Evolutionary conservation across 2,113 vertebrate species (phyloP).

Genomic region (Orientallactaga bullata): DNA sequence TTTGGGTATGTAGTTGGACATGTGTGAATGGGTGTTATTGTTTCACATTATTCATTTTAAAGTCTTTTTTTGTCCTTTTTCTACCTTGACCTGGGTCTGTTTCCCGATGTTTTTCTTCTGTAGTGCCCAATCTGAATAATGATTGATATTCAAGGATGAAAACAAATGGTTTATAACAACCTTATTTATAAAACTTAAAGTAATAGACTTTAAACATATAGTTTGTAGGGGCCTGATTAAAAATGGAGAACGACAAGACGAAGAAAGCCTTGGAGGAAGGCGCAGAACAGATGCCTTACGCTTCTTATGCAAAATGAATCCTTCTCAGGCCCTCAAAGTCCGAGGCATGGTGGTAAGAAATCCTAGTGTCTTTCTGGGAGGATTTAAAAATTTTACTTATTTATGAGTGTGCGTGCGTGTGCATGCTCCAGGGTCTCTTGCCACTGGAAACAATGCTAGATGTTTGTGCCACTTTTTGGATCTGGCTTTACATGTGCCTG

Average conservation of each 20-base stretch:
- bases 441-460: too few species aligned
- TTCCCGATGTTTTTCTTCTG: not conserved
- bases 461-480: too few species aligned
- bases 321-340: slow-evolving; percentile 96
- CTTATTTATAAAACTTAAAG: slow-evolving; percentile 49
- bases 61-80: not conserved
- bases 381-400: too few species aligned
- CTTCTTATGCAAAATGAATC: slow-evolving; percentile 98
- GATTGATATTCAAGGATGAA: slow-evolving; percentile 45
- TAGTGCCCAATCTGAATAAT: not conserved
- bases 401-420: too few species aligned
- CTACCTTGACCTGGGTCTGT: not conserved
- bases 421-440: too few species aligned
- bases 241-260: slow-evolving; percentile 97
- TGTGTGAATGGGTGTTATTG: not conserved
- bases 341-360: slow-evolving; percentile 98
- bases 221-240: slow-evolving; percentile 98
- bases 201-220: slow-evolving; percentile 77
- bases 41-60: not conserved
- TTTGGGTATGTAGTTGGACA: not conserved
- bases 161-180: not conserved
- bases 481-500: too few species aligned
- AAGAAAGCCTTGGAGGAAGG: slow-evolving; percentile 96
- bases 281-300: slow-evolving; percentile 96
- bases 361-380: slow-evolving; percentile 11